These are phyloP conservation scores for Heliconius erato DNA, from an alignment of 2,888 invertebrate species.

Conservation along the genomic window DNA sequence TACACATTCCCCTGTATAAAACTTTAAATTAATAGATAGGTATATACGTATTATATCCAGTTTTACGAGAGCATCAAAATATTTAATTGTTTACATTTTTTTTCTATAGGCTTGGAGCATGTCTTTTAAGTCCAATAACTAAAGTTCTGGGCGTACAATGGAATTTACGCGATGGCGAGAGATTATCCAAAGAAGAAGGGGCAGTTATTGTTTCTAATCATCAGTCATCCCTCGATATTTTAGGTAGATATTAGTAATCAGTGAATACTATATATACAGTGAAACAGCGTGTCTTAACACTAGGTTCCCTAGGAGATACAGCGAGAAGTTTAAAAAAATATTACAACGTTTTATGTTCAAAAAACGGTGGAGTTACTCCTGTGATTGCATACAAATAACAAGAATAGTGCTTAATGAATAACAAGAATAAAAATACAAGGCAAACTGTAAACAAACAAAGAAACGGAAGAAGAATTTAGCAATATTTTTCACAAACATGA, in stretches of 20 bases:
- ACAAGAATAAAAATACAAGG: no score
- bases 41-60: background rate
- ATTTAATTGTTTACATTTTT: background rate
- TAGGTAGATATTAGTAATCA: conserved; percentile 76
- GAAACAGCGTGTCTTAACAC: no score
- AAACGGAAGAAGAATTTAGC: no score
- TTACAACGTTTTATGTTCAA: no score
- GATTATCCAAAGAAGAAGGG: conserved; percentile 82
- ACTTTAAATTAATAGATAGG: background rate
- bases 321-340: no score
- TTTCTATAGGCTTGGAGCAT: conserved; percentile 61
- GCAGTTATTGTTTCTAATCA: conserved; percentile 89
- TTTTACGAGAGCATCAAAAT: background rate
- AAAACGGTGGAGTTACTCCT: no score
- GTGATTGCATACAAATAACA: no score
- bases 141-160: conserved; percentile 82
- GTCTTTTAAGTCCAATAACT: conserved; percentile 70
- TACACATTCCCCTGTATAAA: background rate
- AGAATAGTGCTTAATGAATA: no score
- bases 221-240: conserved; percentile 87
- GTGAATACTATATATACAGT: no score
- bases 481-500: no score
- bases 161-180: conserved; percentile 80
- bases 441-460: no score
- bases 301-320: no score